Evolutionary conservation across 2,113 vertebrate species (phyloP).

Genomic region (Lota lota): DNA sequence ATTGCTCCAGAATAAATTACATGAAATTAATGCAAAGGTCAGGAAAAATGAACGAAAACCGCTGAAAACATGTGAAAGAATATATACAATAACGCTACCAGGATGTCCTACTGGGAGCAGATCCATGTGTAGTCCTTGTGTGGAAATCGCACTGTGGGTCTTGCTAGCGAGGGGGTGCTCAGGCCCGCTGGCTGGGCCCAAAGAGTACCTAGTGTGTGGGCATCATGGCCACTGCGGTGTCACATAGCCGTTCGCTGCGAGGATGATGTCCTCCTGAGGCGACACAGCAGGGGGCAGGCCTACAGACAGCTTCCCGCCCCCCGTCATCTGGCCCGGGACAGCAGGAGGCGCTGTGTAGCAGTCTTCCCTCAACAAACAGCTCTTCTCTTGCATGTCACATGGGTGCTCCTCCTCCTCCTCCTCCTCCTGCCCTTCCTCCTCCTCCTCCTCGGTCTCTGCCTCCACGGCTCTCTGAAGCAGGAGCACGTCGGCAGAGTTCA

Average conservation of each 20-base stretch:
- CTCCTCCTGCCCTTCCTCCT: constrained; percentile 44
- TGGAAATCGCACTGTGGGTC: too few relatives aligned
- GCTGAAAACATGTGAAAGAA: too few relatives aligned
- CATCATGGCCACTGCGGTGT: constrained; percentile 71
- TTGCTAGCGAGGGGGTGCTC: not conserved
- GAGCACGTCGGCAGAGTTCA: constrained; percentile 73
- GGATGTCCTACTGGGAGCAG: too few relatives aligned
- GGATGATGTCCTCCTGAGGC: constrained; percentile 42
- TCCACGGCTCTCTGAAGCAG: constrained; percentile 75
- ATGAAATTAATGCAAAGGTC: too few relatives aligned
- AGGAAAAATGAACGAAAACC: too few relatives aligned
- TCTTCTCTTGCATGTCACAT: constrained; percentile 46
- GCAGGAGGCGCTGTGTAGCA: constrained; percentile 31
- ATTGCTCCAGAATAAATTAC: too few relatives aligned
- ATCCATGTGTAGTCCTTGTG: too few relatives aligned
- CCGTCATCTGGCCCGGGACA: constrained; percentile 41
- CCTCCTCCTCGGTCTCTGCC: not conserved
- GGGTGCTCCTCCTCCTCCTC: not conserved
- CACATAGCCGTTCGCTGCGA: constrained; percentile 80
- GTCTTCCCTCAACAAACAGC: constrained; percentile 23
- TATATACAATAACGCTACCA: too few relatives aligned
- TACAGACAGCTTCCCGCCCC: constrained; percentile 49
- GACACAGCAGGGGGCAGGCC: constrained; percentile 23
- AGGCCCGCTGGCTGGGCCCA: not conserved
- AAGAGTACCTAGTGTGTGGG: constrained; percentile 26